Percentiles rank a stretch among this genome's conserved stretches.
Evolutionary conservation across 2,113 vertebrate species (phyloP).

Genomic region (Dromaius novaehollandiae): DNA sequence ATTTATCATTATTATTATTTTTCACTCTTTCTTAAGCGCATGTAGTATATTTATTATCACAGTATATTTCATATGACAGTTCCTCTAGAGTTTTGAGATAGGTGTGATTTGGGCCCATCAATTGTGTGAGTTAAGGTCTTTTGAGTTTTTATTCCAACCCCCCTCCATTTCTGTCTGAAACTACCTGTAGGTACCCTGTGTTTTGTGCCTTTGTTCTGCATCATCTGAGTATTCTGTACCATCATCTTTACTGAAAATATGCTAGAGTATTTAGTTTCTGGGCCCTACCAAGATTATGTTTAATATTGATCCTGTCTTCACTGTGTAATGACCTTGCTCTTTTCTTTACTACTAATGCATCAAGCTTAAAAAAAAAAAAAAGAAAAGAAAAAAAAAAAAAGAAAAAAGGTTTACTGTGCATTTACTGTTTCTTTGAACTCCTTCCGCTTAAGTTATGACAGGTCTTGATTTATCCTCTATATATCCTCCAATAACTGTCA

Average conservation of each 20-base stretch:
- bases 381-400: neutral
- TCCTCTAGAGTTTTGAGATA: neutral
- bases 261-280: neutral
- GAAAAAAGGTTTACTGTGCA: neutral
- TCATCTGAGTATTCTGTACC: neutral
- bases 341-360: neutral
- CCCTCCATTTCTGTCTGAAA: neutral
- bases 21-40: neutral
- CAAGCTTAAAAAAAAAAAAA: neutral
- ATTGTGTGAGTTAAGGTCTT: neutral
- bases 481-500: neutral
- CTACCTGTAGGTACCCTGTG: neutral
- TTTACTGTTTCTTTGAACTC: neutral
- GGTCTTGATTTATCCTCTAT: neutral
- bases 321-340: neutral
- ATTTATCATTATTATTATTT: neutral
- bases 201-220: neutral
- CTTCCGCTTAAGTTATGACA: neutral
- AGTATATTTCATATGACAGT: neutral
- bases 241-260: neutral
- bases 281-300: neutral
- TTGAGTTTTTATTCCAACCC: neutral
- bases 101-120: neutral
- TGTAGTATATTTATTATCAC: neutral
- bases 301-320: neutral